Base-by-base conservation (phyloP, 2,888 invertebrate species). In the Nineta flava region DNA sequence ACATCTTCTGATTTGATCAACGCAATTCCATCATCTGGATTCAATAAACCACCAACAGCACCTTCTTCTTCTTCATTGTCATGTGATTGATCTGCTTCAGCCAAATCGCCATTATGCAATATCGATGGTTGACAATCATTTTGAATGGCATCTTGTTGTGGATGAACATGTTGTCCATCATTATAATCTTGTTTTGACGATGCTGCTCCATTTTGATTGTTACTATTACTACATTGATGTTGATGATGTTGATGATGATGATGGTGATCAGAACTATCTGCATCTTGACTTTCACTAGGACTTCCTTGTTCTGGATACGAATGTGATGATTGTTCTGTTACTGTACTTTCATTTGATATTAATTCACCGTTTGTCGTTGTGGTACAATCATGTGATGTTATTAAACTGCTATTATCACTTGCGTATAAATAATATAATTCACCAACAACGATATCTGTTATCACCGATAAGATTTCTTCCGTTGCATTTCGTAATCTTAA, bases 61-160 rank as follows among this genome's bases (percentile, higher is more conserved):
- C 67, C 68, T 51, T 65, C 65, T 38, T 62, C 62, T 16, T 62
- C 62, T 42, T 59, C 58, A 6, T 57, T 60, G 49, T 64, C 65
- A 56, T 81, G 74, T 48, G 81, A 81, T 64, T 86, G 86, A 68
- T 87, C 87, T 9, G 86, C 86, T 65, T 87, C 87, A 0, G 86
- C 85, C 55, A 87, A 66, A 60, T 87, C 87, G 21, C 79, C 84
- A 61, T 87, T 80, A 53, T 75, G 75, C 55, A 73, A 73, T 16
- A 70, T 69, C 13, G 54, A 50, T 15, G 38, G 38, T 38, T 38
- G 38, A 38, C 38, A 38, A 15, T 38, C 38, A n/a, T 13, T 38
- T n/a, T 5, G n/a, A 12, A n/a, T 15, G 7, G 6, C 7, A 26
- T 26, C 26, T 3, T 6, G 26, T 26, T 7, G n/a, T n/a, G n/a